Base-by-base conservation (phyloP, 2,888 invertebrate genomes). In the Drosophila paranaensis region DNA sequence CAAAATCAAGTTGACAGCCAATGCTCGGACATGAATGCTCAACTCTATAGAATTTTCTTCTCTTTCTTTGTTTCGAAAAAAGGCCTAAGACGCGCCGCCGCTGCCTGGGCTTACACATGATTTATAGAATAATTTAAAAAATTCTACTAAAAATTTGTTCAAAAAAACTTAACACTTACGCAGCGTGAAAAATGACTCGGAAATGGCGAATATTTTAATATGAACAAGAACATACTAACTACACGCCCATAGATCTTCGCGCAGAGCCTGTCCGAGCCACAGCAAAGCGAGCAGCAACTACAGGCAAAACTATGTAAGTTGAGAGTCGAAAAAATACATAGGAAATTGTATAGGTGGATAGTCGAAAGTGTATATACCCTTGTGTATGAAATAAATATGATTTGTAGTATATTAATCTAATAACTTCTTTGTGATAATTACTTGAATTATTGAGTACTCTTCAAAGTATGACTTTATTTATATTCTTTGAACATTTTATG, bases 1-100 rank as follows among this genome's bases (percentile, higher is more conserved):
- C 42, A 61, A 71, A 77, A 64, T 50, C 58, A 54, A 68, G 55
- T 64, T 72, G 76, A 77, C 77, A 68, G 57, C 54, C 35, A 71
- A 75, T 46, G 35, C 16, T 71, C 39, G 58, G 37, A 65, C 55
- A 6, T 55, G 11, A 60, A 58, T 55, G 71, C 39, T 6, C 14
- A 51, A 51, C 30, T 39, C 30, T 9, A 0, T 10, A 13, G 16
- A 40, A 27, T 16, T 33, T 10, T 4, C n/a, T 0, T 33, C 33
- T 16, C 6, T 33, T 20, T 43, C 45, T 20, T 14, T n/a, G 10
- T 25, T 25, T 35, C 39, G 27, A 27, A 25, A 39, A 25, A 11
- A 54, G 39, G 25, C 39, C 39, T 27, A 25, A 37, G 9, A n/a
- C 37, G 6, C 35, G 27, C 30, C 10, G 13, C 6, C 60, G 33